Percentiles rank a stretch among this genome's conserved stretches.
phyloP scores from a whole-genome alignment of 2,113 vertebrate species.

The Pseudopipra pipra region DNA sequence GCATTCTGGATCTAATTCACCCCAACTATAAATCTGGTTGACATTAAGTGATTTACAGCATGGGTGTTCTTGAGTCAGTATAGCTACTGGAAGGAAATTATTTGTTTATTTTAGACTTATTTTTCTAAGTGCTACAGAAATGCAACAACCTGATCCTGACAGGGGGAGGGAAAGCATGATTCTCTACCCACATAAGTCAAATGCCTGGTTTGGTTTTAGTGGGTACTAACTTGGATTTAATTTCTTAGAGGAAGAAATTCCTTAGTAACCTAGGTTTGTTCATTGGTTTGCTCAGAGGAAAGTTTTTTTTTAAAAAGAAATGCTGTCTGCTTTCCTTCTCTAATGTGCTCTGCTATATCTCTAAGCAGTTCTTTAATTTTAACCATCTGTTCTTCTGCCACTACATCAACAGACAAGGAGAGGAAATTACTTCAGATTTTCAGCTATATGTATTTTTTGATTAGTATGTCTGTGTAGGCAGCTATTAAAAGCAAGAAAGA shows the following conservation, averaged over 20 bases:
- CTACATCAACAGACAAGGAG: not conserved
- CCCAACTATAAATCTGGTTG: slow-evolving; percentile 6
- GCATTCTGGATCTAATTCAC: not conserved
- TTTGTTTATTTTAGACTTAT: slow-evolving; percentile 14
- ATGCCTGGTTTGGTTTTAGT: not conserved
- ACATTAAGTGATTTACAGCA: slow-evolving; percentile 12
- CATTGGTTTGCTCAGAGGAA: not conserved
- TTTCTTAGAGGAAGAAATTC: not conserved
- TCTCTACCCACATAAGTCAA: not conserved
- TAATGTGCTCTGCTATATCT: not conserved
- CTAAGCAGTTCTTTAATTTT: slow-evolving; percentile 24
- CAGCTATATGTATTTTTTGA: slow-evolving; percentile 23
- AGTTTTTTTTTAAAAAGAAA: not conserved
- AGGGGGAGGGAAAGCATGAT: not conserved
- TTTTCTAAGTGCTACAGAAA: not conserved
- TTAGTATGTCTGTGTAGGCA: not conserved
- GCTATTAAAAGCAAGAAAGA: not conserved
- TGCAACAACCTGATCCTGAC: not conserved
- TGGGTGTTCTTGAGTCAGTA: not conserved
- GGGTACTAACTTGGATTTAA: not conserved
- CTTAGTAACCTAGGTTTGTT: not conserved
- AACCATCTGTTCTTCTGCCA: slow-evolving; percentile 24
- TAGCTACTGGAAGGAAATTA: slow-evolving; percentile 47
- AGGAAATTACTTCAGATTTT: slow-evolving; percentile 12
- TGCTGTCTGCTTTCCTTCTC: not conserved